phyloP scores from a whole-genome alignment of 2,888 invertebrate genomes.

The Lithophane semibrunnea region DNA sequence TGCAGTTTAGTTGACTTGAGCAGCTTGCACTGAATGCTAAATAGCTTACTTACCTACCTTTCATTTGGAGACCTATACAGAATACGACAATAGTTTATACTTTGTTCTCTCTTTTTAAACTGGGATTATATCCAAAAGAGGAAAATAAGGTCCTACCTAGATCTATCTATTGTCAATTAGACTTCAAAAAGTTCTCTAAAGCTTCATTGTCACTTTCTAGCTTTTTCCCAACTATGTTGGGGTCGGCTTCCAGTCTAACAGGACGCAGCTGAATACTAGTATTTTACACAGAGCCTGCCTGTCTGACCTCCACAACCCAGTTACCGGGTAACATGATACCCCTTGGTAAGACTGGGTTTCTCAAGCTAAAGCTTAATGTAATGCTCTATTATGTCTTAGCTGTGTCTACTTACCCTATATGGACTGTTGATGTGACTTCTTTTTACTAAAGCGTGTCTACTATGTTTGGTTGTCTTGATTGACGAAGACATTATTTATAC shows the following conservation, averaged over 20 bases:
- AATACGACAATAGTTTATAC: constrained; percentile 17
- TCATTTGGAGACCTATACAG: constrained; percentile 24
- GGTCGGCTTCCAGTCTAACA: too few relatives aligned
- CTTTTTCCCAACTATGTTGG: too few relatives aligned
- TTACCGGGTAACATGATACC: too few relatives aligned
- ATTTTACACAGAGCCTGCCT: too few relatives aligned
- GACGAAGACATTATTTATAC: constrained; percentile 28
- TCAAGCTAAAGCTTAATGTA: not conserved
- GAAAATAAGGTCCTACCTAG: not conserved
- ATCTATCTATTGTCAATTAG: not conserved
- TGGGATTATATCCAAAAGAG: not conserved
- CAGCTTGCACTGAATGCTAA: constrained; percentile 36
- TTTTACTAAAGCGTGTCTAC: not conserved
- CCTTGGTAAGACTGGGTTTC: too few relatives aligned
- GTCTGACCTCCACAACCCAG: too few relatives aligned
- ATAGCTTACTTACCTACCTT: constrained; percentile 32
- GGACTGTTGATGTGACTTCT: not conserved
- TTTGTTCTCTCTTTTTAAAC: constrained; percentile 7
- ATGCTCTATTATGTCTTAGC: too few relatives aligned
- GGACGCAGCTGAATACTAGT: too few relatives aligned
- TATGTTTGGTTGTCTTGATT: not conserved
- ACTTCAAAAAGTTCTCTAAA: not conserved
- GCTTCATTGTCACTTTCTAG: too few relatives aligned
- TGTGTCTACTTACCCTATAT: not conserved
- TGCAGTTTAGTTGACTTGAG: constrained; percentile 11